Base-by-base conservation (phyloP, 2,888 invertebrate genomes). In the Barypeithes pellucidus region DNA sequence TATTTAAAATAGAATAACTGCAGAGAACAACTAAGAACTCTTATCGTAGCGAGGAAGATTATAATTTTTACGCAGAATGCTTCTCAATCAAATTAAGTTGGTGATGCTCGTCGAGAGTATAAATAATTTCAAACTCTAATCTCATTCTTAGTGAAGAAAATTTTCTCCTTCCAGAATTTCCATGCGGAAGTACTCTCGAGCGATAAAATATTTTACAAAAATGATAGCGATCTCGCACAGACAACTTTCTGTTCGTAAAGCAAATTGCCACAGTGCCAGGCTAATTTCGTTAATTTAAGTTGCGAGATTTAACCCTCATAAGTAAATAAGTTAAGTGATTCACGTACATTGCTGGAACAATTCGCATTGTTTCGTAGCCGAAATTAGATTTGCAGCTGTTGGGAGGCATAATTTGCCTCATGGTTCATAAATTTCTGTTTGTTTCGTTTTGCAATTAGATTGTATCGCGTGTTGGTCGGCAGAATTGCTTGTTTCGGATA, bases 361-460 rank as follows among this genome's bases (percentile, higher is more conserved):
- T 75, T 75, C 71, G 71, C 67, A 75, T 75, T 75, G 75, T 75
- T 75, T 71, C 71, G 71, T 12, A 52, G 61, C 71, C 67, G 45
- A 75, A 75, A 75, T 71, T 75, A 71, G 71, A 71, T 71, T 69
- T 75, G 71, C 75, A 75, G 75, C 75, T 75, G 75, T 66, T 67
- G 71, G 75, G 67, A 71, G 71, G 61, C 66, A 73, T 73, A 73
- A 73, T 69, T 69, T 69, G 66, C 73, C 69, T 59, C 69, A 66
- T 61, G 69, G 69, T 73, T 69, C 73, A 69, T 73, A 73, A 73
- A 73, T 73, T 69, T 60, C 61, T 60, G 16, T 71, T 43, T 67
- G 52, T 72, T 72, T 72, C 72, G 69, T 73, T 73, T 73, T 65
- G 66, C 57, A 69, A 72, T 72, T 72, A 67, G 62, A 63, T 45